These are phyloP conservation scores for Ascaphus truei DNA, from an alignment of 2,113 vertebrate species.

Conservation along the genomic window DNA sequence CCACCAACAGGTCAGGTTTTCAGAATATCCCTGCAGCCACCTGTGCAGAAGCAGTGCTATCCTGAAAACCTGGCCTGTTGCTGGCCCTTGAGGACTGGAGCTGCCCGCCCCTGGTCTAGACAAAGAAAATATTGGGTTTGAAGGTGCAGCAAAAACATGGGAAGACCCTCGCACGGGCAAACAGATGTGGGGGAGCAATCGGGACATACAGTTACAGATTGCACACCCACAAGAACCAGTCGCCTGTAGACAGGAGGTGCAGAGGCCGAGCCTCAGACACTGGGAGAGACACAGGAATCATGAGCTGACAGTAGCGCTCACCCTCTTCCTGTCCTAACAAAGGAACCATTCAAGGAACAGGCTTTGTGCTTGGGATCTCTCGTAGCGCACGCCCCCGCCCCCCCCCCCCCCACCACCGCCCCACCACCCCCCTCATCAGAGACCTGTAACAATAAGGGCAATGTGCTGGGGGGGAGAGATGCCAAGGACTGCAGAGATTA, in stretches of 20 bases:
- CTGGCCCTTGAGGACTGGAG: too few species aligned
- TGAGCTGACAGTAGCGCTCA: background rate
- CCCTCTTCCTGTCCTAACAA: constrained; percentile 31
- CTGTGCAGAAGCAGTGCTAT: too few species aligned
- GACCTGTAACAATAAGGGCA: constrained; percentile 35
- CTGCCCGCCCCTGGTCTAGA: too few species aligned
- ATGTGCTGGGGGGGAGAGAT: constrained; percentile 28
- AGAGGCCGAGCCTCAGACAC: background rate
- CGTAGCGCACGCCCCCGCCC: constrained; percentile 5
- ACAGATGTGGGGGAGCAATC: too few species aligned
- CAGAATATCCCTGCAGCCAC: too few species aligned
- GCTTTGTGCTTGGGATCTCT: constrained; percentile 19
- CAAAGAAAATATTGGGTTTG: too few species aligned
- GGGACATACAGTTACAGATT: background rate
- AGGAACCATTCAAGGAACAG: constrained; percentile 34
- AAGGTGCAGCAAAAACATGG: too few species aligned
- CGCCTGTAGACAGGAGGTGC: background rate
- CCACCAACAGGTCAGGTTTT: too few species aligned
- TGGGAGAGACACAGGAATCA: background rate
- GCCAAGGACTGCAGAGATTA: constrained; percentile 23
- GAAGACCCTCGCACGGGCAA: too few species aligned
- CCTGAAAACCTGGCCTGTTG: too few species aligned
- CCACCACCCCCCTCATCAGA: constrained; percentile 18
- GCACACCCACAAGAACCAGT: rapidly evolving
- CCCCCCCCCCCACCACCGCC: constrained; percentile 14